phyloP scores from a whole-genome alignment of 2,888 invertebrate genomes.

The Orchesella flavescens region DNA sequence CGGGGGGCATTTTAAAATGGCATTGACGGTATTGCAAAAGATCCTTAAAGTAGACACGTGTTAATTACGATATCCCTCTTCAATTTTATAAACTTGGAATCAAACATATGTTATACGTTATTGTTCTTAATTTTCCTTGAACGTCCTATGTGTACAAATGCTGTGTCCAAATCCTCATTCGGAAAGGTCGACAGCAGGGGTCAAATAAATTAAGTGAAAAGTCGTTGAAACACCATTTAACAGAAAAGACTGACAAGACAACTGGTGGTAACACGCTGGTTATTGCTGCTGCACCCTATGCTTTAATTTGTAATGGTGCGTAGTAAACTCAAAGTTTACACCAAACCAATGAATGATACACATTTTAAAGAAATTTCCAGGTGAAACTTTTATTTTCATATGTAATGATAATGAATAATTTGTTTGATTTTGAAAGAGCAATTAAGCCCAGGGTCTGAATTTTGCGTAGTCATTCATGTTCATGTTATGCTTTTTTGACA shows the following conservation, averaged over 20 bases:
- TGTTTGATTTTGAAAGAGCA: no score
- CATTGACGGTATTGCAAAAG: background rate
- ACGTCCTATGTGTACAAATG: background rate
- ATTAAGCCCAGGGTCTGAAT: no score
- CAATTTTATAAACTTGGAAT: background rate
- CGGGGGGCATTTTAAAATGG: constrained; percentile 5
- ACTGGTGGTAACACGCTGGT: no score
- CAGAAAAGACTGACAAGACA: background rate
- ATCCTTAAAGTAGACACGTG: constrained; percentile 20
- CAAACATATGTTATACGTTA: background rate
- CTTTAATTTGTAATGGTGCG: constrained; percentile 28
- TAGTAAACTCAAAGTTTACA: no score
- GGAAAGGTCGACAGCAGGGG: constrained; percentile 27
- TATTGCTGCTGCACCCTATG: constrained; percentile 12
- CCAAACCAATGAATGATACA: background rate
- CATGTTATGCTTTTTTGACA: no score
- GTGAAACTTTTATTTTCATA: background rate
- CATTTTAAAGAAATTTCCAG: background rate
- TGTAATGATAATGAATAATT: background rate
- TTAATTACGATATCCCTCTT: constrained; percentile 37
- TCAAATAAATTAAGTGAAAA: constrained; percentile 37
- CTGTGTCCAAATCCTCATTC: background rate
- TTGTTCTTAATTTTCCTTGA: background rate
- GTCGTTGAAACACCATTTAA: constrained; percentile 21
- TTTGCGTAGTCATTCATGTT: no score